These are phyloP conservation scores for Emys orbicularis DNA, from an alignment of 2,797 vertebrate genomes.

Conservation along the genomic window DNA sequence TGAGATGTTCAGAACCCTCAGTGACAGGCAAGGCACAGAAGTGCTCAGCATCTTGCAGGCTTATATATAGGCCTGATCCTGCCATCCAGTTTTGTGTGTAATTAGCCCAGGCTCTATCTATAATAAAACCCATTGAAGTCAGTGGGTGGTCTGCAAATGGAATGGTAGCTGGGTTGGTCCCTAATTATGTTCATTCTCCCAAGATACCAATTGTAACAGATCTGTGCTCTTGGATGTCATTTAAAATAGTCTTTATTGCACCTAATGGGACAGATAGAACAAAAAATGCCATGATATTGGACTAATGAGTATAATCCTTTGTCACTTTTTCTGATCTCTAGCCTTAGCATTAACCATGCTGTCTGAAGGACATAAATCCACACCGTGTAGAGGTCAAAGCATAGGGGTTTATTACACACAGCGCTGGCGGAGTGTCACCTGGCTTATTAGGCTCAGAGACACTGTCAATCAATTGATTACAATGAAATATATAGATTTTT, in stretches of 20 bases:
- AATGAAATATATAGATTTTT: too few relatives aligned
- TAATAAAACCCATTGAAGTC: neutral
- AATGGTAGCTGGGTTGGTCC: neutral
- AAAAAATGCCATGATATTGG: neutral
- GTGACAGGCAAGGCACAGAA: neutral
- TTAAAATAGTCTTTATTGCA: neutral
- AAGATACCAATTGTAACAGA: neutral
- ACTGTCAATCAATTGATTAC: too few relatives aligned
- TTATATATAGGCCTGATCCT: neutral
- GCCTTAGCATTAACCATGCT: neutral
- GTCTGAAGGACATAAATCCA: too few relatives aligned
- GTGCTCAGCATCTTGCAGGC: neutral
- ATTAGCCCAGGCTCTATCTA: too few relatives aligned
- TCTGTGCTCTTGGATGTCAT: neutral
- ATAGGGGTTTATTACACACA: too few relatives aligned
- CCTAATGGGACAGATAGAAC: neutral
- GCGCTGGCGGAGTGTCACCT: too few relatives aligned
- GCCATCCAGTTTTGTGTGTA: too few relatives aligned
- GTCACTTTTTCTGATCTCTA: neutral
- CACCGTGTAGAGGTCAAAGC: too few relatives aligned
- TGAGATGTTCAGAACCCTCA: rapidly evolving
- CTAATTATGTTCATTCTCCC: neutral
- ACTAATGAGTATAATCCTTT: neutral
- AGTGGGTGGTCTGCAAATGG: rapidly evolving
- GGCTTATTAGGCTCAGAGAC: too few relatives aligned